A percentile compares a stretch with the other conserved stretches of the same genome.
phyloP scores from a whole-genome alignment of 2,113 vertebrate genomes.

The Misgurnus mizolepis region DNA sequence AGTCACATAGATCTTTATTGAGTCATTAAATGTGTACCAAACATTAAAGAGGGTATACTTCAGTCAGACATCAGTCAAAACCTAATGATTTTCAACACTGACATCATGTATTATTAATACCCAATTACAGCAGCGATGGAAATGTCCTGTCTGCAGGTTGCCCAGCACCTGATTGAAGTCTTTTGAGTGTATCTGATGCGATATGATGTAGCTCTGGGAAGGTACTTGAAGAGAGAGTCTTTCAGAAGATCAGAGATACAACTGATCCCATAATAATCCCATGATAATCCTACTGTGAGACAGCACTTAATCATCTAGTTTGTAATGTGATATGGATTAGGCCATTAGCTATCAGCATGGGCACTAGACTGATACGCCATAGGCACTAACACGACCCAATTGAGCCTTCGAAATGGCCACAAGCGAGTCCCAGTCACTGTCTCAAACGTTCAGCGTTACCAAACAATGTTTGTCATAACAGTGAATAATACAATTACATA shows the following conservation, averaged over 20 bases:
- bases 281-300: conserved; percentile 51
- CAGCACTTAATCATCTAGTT: conserved; percentile 36
- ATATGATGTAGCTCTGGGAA: conserved; percentile 27
- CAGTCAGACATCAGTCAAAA: not conserved
- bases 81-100: not conserved
- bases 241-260: conserved; percentile 41
- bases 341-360: conserved; percentile 33
- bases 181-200: conserved; percentile 12
- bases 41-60: not conserved
- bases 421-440: not conserved
- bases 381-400: not conserved
- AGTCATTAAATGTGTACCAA: not conserved
- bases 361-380: not conserved
- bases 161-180: conserved; percentile 14
- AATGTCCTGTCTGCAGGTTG: conserved; percentile 18
- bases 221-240: conserved; percentile 35
- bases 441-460: not conserved
- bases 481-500: not conserved
- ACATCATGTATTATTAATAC: not conserved
- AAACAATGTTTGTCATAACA: not conserved
- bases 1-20: too few relatives aligned
- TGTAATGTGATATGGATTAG: conserved; percentile 54
- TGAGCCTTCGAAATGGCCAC: not conserved
- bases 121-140: conserved; percentile 18
- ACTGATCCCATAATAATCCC: conserved; percentile 54